Conservation (phyloP, 2,888 invertebrate genomes). For the Hermaeophaga mercurialis region DNA sequence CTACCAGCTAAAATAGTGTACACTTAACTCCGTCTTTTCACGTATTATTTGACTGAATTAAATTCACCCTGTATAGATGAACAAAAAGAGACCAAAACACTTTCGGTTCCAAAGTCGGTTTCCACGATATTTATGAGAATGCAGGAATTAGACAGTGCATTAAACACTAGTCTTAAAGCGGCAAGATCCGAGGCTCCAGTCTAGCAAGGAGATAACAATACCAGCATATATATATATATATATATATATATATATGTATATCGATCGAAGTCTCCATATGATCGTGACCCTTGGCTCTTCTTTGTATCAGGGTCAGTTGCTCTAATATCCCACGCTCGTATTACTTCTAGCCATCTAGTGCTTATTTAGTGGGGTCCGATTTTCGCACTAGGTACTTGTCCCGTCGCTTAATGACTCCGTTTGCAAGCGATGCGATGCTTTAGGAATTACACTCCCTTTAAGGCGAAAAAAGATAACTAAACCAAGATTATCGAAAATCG, state of each 20-base stretch:
- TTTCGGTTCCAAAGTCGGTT: slow-evolving; percentile 15
- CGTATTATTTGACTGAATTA: too few relatives aligned
- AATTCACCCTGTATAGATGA: background rate
- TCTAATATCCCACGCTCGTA: slow-evolving; percentile 5
- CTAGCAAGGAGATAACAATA: slow-evolving; percentile 32
- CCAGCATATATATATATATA: slow-evolving; percentile 3
- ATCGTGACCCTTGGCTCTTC: slow-evolving; percentile 35
- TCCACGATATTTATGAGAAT: slow-evolving; percentile 21
- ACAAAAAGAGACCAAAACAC: slow-evolving; percentile 4
- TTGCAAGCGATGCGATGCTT: too few relatives aligned
- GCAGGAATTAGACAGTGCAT: slow-evolving; percentile 33
- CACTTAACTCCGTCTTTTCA: too few relatives aligned
- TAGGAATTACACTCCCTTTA: too few relatives aligned
- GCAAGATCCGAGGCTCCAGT: slow-evolving; percentile 23
- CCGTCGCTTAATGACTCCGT: too few relatives aligned
- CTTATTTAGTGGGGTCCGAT: background rate
- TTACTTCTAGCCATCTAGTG: background rate
- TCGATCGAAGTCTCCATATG: slow-evolving; percentile 33
- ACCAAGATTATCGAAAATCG: too few relatives aligned
- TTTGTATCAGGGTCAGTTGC: slow-evolving; percentile 36
- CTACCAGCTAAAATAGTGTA: too few relatives aligned
- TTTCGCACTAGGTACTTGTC: too few relatives aligned
- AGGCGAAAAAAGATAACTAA: too few relatives aligned
- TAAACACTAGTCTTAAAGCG: slow-evolving; percentile 28
- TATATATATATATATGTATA: too few relatives aligned